These are phyloP conservation scores for Scrobipalpa atriplicella DNA, from an alignment of 2,888 invertebrate species.

Conservation along the genomic window DNA sequence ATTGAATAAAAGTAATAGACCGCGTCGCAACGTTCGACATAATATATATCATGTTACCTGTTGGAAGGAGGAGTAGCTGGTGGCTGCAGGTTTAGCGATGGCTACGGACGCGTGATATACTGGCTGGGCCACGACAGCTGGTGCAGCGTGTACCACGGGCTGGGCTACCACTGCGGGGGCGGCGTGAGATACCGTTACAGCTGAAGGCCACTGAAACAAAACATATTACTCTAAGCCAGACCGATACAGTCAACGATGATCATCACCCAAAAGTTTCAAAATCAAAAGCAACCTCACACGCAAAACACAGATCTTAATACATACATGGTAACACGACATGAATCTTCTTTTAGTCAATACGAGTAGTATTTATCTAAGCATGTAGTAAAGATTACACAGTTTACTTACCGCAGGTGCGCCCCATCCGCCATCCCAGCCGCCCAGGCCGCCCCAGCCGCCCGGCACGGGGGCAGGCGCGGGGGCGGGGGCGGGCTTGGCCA, in stretches of 20 bases:
- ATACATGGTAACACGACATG: no score
- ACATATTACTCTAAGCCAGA: not conserved
- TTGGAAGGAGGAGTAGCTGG: slow-evolving; percentile 84
- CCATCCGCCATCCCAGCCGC: slow-evolving; percentile 39
- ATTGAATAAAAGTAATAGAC: no score
- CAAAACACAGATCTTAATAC: no score
- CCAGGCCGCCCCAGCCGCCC: slow-evolving; percentile 39
- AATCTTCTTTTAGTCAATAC: no score
- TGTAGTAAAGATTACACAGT: no score
- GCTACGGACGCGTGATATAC: slow-evolving; percentile 51
- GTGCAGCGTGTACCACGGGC: slow-evolving; percentile 41
- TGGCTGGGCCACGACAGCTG: slow-evolving; percentile 31
- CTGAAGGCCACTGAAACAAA: not conserved
- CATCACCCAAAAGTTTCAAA: no score
- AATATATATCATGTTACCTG: no score
- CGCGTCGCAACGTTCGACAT: no score
- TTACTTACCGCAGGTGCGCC: slow-evolving; percentile 40
- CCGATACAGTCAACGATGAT: no score
- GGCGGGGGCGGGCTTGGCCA: slow-evolving; percentile 62
- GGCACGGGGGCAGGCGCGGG: slow-evolving; percentile 46
- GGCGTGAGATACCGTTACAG: slow-evolving; percentile 44
- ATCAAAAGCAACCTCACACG: no score
- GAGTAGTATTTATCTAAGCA: no score
- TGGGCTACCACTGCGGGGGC: slow-evolving; percentile 64
- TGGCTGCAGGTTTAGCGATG: slow-evolving; percentile 75